Evolutionary conservation across 2,888 invertebrate species (phyloP).

Genomic region (Lepidochrysops patricia): DNA sequence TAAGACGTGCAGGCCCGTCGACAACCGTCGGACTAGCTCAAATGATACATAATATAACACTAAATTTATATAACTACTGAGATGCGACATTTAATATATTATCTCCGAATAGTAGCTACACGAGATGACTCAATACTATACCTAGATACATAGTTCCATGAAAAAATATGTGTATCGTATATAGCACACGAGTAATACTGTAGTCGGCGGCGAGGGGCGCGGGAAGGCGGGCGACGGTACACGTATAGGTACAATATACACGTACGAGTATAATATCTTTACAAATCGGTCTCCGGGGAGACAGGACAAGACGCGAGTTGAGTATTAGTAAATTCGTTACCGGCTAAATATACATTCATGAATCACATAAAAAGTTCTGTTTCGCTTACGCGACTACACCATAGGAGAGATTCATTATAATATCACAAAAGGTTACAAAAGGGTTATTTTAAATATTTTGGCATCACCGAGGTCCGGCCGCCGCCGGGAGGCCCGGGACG

Average conservation of each 20-base stretch:
- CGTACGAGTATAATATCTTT: neutral
- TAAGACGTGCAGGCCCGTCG: neutral
- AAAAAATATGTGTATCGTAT: neutral
- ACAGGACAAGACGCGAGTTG: neutral
- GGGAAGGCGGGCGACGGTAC: neutral
- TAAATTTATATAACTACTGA: neutral
- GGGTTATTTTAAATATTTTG: neutral
- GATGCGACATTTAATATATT: neutral
- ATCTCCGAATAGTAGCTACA: neutral
- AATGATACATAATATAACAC: too few relatives aligned
- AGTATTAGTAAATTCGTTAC: neutral
- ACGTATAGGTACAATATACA: neutral
- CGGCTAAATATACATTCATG: neutral
- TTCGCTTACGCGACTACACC: neutral
- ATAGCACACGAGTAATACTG: neutral
- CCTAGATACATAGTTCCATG: neutral
- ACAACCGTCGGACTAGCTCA: too few relatives aligned
- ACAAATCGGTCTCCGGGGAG: neutral
- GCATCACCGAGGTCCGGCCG: neutral
- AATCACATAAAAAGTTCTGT: neutral
- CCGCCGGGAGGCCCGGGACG: neutral
- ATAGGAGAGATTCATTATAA: neutral
- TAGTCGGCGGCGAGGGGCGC: neutral
- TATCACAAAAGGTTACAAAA: neutral
- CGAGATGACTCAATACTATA: neutral